A percentile compares a stretch with the other conserved stretches of the same genome.
Conservation (phyloP, 2,113 vertebrate genomes). For the Mobula hypostoma region DNA sequence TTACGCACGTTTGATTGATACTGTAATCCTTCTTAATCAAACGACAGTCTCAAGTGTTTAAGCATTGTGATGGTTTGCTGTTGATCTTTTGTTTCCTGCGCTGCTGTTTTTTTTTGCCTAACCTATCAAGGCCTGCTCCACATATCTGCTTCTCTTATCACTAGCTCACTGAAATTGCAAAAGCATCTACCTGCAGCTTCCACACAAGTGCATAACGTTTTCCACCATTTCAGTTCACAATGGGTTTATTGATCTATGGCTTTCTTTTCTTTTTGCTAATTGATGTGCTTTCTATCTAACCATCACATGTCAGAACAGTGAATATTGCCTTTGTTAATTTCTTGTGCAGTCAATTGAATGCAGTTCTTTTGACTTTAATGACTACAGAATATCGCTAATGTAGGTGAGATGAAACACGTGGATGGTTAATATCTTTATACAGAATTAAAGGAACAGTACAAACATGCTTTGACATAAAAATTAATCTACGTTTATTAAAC, state of each 20-base stretch:
- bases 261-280: no score
- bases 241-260: no score
- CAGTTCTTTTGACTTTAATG: background rate
- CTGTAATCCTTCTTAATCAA: constrained; percentile 44
- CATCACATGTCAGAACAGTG: background rate
- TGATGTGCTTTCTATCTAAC: background rate
- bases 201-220: background rate
- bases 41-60: constrained; percentile 37
- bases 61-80: constrained; percentile 53
- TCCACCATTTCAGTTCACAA: background rate
- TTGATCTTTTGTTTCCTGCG: constrained; percentile 44
- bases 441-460: background rate
- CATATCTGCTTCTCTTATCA: background rate
- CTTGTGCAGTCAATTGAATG: constrained; percentile 22
- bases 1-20: background rate
- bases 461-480: background rate
- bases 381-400: background rate
- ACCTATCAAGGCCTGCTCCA: background rate
- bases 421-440: background rate
- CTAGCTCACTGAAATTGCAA: background rate
- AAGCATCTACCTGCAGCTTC: no score
- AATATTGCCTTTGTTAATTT: background rate
- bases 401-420: background rate
- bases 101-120: constrained; percentile 40
- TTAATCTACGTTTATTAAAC: no score